Percentiles rank a stretch among this genome's conserved stretches.
Conservation (phyloP, 2,888 invertebrate species). For the Phasia obesa region DNA sequence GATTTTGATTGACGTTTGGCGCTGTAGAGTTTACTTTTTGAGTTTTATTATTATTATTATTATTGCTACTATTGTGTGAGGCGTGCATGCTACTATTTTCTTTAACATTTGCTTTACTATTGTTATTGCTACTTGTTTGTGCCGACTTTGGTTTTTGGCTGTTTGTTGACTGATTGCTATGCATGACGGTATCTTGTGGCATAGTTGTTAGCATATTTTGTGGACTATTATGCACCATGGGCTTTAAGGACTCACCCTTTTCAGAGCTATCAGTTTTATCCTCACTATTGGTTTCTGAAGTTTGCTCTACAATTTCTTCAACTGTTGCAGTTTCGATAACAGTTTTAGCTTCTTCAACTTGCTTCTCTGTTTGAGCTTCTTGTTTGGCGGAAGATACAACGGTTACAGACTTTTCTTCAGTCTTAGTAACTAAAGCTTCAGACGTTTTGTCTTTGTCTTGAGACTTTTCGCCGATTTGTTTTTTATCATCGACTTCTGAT, state of each 20-base stretch:
- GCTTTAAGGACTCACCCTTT: constrained; percentile 90
- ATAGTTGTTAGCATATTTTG: constrained; percentile 80
- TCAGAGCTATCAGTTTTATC: constrained; percentile 72
- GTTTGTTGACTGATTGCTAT: constrained; percentile 67
- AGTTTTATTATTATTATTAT: constrained; percentile 38
- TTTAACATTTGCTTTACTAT: constrained; percentile 62
- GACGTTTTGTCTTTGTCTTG: constrained; percentile 54
- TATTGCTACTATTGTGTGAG: constrained; percentile 74
- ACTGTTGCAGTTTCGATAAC: constrained; percentile 46
- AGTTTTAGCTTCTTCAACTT: constrained; percentile 50
- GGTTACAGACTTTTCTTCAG: constrained; percentile 14
- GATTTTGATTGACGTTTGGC: constrained; percentile 59
- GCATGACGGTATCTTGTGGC: constrained; percentile 73
- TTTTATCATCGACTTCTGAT: constrained; percentile 71
- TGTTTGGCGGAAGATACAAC: constrained; percentile 55
- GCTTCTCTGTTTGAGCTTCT: constrained; percentile 56
- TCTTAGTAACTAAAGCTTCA: constrained; percentile 51
- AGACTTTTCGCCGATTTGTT: constrained; percentile 12
- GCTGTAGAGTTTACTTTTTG: constrained; percentile 50
- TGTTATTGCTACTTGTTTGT: constrained; percentile 68
- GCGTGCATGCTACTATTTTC: constrained; percentile 73
- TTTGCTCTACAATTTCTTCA: constrained; percentile 67
- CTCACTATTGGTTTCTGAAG: constrained; percentile 8
- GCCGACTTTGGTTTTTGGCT: constrained; percentile 50
- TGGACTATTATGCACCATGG: constrained; percentile 87